These are phyloP conservation scores for Nowickia ferox DNA, from an alignment of 2,888 invertebrate species.

Conservation along the genomic window DNA sequence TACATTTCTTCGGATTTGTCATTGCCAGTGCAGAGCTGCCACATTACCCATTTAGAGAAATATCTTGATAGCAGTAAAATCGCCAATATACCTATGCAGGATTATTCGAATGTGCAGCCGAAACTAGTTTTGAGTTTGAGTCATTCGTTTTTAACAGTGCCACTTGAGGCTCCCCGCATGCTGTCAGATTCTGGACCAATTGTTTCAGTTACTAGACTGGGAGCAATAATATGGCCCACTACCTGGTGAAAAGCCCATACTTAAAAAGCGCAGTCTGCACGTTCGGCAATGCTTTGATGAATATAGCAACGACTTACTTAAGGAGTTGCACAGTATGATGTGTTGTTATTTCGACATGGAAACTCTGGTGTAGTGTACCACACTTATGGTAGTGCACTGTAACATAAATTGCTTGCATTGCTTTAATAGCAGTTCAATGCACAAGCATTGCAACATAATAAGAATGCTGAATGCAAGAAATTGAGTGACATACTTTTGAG, in stretches of 20 bases:
- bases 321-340: not conserved
- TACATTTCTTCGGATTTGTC: conserved; percentile 2
- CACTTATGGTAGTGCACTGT: too few relatives aligned
- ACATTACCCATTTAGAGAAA: not conserved
- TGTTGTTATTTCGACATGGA: not conserved
- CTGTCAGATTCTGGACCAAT: not conserved
- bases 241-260: too few relatives aligned
- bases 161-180: not conserved
- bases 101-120: not conserved
- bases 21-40: not conserved
- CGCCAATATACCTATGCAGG: not conserved
- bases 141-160: too few relatives aligned
- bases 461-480: too few relatives aligned
- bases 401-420: too few relatives aligned
- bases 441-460: too few relatives aligned
- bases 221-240: too few relatives aligned
- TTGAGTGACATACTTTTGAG: too few relatives aligned
- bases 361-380: too few relatives aligned
- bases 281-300: not conserved
- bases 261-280: too few relatives aligned
- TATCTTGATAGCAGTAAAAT: not conserved
- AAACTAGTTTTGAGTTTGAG: not conserved
- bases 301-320: not conserved
- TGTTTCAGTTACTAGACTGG: not conserved
- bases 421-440: too few relatives aligned